Evolutionary conservation across 2,888 invertebrate species (phyloP).

Genomic region (Platycheirus albimanus): DNA sequence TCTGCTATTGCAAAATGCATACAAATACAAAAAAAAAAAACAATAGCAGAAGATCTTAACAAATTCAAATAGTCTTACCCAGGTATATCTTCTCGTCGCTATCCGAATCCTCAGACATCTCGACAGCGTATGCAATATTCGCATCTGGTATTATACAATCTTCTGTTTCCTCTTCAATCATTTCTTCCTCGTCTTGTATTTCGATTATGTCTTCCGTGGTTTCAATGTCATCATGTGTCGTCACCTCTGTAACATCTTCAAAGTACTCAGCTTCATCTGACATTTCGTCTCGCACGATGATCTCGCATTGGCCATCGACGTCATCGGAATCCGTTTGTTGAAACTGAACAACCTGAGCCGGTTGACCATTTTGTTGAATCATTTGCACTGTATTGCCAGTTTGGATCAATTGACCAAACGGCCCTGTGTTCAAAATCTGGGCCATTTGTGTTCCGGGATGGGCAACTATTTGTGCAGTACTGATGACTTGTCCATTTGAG

Average conservation of each 20-base stretch:
- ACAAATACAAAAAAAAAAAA: constrained; percentile 37
- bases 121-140: constrained; percentile 60
- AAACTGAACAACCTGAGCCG: constrained; percentile 76
- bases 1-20: constrained; percentile 78
- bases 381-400: constrained; percentile 82
- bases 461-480: constrained; percentile 81
- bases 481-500: constrained; percentile 82
- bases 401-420: constrained; percentile 77
- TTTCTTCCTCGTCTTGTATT: constrained; percentile 76
- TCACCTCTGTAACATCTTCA: constrained; percentile 79
- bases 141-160: constrained; percentile 62
- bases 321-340: constrained; percentile 73
- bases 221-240: constrained; percentile 79
- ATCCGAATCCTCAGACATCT: constrained; percentile 70
- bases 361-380: constrained; percentile 82
- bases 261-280: constrained; percentile 80
- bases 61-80: constrained; percentile 31
- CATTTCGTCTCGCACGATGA: constrained; percentile 80
- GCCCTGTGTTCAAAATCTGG: constrained; percentile 80
- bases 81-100: constrained; percentile 68
- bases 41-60: constrained; percentile 34
- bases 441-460: constrained; percentile 80
- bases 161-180: constrained; percentile 76
- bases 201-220: constrained; percentile 79
- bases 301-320: constrained; percentile 76